Conservation (phyloP, 64 coral and sea anemone species). For the Orbicella faveolata region DNA sequence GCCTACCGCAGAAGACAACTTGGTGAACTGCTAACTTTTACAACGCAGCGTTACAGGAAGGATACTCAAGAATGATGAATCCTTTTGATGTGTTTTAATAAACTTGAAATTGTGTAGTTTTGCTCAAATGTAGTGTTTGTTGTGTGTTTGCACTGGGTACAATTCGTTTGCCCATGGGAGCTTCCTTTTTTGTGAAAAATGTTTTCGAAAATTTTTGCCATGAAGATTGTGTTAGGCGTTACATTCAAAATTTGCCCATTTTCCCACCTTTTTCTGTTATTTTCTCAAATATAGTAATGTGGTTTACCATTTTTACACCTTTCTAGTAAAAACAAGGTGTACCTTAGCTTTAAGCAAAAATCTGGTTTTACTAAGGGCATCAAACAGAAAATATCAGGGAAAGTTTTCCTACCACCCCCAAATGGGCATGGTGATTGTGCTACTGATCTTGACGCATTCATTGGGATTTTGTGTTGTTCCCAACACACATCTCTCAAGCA, state of each 20-base stretch:
- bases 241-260: slow-evolving; percentile 42
- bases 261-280: slow-evolving; percentile 48
- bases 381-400: slow-evolving; percentile 26
- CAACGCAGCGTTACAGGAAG: slow-evolving; percentile 31
- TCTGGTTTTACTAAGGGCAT: slow-evolving; percentile 19
- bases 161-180: slow-evolving; percentile 43
- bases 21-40: slow-evolving; percentile 2
- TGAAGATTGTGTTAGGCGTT: slow-evolving; percentile 44
- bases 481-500: not conserved
- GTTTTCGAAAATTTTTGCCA: slow-evolving; percentile 32
- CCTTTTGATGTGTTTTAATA: slow-evolving; percentile 33
- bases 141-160: slow-evolving; percentile 43
- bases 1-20: not conserved
- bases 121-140: slow-evolving; percentile 51
- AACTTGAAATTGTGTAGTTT: slow-evolving; percentile 43
- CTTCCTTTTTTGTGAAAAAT: slow-evolving; percentile 36
- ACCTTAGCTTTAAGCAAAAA: slow-evolving; percentile 48
- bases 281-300: slow-evolving; percentile 54
- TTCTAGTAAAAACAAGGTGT: slow-evolving; percentile 3
- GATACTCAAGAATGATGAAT: slow-evolving; percentile 9
- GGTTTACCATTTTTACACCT: slow-evolving; percentile 47
- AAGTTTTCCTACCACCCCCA: slow-evolving; percentile 21
- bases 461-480: not conserved
- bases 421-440: slow-evolving; percentile 44
- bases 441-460: slow-evolving; percentile 32